Conservation (phyloP, 2,797 vertebrate genomes). For the Poeciliopsis infans region DNA sequence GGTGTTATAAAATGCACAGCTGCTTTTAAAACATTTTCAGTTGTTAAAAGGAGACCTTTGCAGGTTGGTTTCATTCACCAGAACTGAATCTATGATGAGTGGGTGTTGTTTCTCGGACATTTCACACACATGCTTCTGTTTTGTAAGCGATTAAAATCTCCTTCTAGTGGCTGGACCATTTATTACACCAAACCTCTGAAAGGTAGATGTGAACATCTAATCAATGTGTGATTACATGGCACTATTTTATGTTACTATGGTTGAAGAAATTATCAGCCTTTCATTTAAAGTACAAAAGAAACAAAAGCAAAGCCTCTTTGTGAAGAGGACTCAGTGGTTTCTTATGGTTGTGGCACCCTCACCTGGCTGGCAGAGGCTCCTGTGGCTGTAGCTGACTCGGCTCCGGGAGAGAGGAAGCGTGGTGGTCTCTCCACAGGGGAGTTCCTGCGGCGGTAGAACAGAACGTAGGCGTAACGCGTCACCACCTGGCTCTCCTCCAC, state of each 20-base stretch:
- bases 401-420: conserved; percentile 82
- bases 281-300: not conserved
- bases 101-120: not conserved
- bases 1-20: not conserved
- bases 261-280: not conserved
- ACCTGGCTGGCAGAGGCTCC: conserved; percentile 94
- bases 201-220: not conserved
- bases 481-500: conserved; percentile 98
- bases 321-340: not conserved
- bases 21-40: not conserved
- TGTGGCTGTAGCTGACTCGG: conserved; percentile 79
- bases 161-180: not conserved
- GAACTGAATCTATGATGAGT: too few relatives aligned
- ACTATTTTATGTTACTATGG: not conserved
- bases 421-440: conserved; percentile 95
- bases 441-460: conserved; percentile 96
- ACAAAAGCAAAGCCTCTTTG: not conserved
- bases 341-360: conserved; percentile 63
- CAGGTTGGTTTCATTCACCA: not conserved
- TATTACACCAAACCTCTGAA: not conserved
- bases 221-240: not conserved
- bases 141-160: not conserved
- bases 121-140: conserved; percentile 6
- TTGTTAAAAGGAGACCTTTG: not conserved
- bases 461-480: conserved; percentile 95